These are phyloP conservation scores for Pammene fasciana DNA, from an alignment of 2,888 invertebrate genomes.

Conservation along the genomic window DNA sequence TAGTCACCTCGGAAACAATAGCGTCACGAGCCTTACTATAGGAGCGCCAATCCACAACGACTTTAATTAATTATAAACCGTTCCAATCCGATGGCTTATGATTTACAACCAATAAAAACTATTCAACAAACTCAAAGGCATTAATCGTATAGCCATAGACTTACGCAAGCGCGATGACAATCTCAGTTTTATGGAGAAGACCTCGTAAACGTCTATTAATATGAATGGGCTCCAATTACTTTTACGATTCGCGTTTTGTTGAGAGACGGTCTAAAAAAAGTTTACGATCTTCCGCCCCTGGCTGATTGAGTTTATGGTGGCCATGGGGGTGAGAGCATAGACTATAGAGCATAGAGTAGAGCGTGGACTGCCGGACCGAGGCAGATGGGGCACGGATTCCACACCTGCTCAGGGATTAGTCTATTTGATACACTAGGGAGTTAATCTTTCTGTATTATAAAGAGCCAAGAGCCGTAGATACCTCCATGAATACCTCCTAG, in stretches of 20 bases:
- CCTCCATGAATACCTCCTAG: too few species aligned
- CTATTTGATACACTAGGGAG: not conserved
- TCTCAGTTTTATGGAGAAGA: constrained; percentile 80
- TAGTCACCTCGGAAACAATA: constrained; percentile 33
- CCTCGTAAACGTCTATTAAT: constrained; percentile 84
- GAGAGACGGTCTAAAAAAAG: constrained; percentile 76
- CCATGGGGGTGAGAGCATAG: constrained; percentile 60
- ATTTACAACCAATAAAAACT: constrained; percentile 69
- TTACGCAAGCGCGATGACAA: constrained; percentile 79
- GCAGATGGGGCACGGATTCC: constrained; percentile 69
- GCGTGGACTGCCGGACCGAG: constrained; percentile 62
- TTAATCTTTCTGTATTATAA: not conserved
- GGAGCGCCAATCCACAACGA: constrained; percentile 57
- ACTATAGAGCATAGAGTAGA: constrained; percentile 53
- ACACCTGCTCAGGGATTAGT: constrained; percentile 56
- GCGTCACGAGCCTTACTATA: constrained; percentile 40
- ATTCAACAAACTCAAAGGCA: constrained; percentile 71
- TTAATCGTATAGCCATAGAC: constrained; percentile 65
- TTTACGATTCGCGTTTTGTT: constrained; percentile 83
- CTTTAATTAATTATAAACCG: constrained; percentile 54
- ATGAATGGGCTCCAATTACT: constrained; percentile 84
- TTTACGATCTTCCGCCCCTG: constrained; percentile 78
- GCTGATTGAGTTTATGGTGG: constrained; percentile 69
- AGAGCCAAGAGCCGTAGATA: too few species aligned
- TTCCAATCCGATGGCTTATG: constrained; percentile 63